These are phyloP conservation scores for Meandrusa payeni DNA, from an alignment of 2,888 invertebrate genomes.

Conservation along the genomic window DNA sequence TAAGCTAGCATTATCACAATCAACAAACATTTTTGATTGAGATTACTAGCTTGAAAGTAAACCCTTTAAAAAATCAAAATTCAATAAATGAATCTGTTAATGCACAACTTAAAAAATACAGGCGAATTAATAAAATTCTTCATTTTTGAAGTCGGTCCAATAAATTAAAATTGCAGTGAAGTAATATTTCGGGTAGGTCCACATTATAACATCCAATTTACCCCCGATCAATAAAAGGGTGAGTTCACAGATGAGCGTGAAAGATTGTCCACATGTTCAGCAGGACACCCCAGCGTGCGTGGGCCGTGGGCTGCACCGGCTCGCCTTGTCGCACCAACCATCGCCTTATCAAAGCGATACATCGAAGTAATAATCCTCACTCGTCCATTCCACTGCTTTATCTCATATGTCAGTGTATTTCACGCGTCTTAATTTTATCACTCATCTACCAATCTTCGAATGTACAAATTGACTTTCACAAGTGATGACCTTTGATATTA, in stretches of 20 bases:
- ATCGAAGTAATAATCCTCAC: constrained; percentile 62
- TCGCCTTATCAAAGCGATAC: constrained; percentile 62
- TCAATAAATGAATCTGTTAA: too few species aligned
- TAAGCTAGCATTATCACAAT: too few species aligned
- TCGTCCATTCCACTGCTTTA: constrained; percentile 63
- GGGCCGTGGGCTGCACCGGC: constrained; percentile 40
- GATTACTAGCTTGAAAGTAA: too few species aligned
- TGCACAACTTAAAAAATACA: too few species aligned
- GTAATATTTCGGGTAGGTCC: too few species aligned
- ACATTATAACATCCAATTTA: constrained; percentile 42
- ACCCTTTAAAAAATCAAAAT: too few species aligned
- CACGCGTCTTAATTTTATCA: constrained; percentile 29
- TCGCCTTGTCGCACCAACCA: constrained; percentile 38
- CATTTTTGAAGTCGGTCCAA: too few species aligned
- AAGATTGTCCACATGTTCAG: constrained; percentile 80
- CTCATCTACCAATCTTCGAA: constrained; percentile 8
- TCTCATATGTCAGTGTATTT: constrained; percentile 60
- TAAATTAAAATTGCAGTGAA: too few species aligned
- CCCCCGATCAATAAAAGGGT: constrained; percentile 72
- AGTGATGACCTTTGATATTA: too few species aligned
- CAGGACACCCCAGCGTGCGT: constrained; percentile 51
- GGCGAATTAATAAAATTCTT: too few species aligned
- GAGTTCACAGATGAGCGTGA: constrained; percentile 78
- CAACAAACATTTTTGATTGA: too few species aligned
- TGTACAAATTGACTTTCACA: constrained; percentile 3